phyloP scores from a whole-genome alignment of 2,113 vertebrate species.

The Scalopus aquaticus region DNA sequence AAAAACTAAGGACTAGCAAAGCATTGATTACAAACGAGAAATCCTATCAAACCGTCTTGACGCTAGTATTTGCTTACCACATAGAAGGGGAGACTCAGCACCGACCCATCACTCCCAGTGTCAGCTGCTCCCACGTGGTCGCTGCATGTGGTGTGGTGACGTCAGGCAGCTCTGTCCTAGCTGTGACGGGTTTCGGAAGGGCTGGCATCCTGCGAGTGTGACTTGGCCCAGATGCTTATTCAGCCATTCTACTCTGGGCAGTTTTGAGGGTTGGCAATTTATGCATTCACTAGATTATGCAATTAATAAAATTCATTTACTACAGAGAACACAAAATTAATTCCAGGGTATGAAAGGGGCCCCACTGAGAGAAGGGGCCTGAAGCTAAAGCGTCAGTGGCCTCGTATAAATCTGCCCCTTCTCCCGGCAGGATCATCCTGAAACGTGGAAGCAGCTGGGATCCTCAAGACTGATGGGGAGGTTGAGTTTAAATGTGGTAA shows the following conservation, averaged over 20 bases:
- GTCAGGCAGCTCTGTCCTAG: neutral
- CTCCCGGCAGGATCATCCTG: neutral
- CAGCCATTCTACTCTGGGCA: neutral
- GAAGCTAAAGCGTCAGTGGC: neutral
- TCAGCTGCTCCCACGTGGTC: neutral
- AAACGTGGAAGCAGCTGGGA: neutral
- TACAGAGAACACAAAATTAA: neutral
- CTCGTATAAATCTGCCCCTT: fast-evolving
- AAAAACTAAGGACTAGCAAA: neutral
- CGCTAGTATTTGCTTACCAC: neutral
- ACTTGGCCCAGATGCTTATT: neutral
- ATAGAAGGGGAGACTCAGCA: neutral
- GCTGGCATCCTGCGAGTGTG: neutral
- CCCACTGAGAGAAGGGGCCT: neutral
- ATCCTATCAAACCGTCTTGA: neutral
- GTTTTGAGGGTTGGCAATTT: neutral
- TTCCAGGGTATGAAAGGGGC: neutral
- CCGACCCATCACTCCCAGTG: neutral
- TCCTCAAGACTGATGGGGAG: neutral
- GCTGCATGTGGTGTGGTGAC: neutral
- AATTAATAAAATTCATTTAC: neutral
- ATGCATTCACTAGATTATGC: neutral
- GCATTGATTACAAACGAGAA: neutral
- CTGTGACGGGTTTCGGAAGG: neutral
- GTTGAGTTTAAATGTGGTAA: neutral